Conservation (phyloP, 2,888 invertebrate genomes). For the Pedicia rivosa region DNA sequence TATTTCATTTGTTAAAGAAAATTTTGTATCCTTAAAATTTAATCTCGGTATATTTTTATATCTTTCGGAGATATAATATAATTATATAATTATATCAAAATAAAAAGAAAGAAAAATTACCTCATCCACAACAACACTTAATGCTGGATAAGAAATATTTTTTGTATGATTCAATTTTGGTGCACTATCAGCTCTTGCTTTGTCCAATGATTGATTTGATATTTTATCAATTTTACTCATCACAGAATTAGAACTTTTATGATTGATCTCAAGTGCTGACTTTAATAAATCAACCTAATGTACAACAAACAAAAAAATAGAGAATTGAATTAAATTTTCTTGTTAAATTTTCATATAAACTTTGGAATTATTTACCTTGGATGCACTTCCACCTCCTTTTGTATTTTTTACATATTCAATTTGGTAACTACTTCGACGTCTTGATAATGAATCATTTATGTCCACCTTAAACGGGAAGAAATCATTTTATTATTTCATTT, state of each 20-base stretch:
- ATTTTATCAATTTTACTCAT: constrained; percentile 33
- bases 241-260: constrained; percentile 34
- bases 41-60: no score
- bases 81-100: no score
- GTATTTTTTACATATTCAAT: constrained; percentile 27
- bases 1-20: no score
- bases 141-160: constrained; percentile 42
- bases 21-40: no score
- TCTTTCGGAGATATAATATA: no score
- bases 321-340: constrained; percentile 31
- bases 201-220: constrained; percentile 40
- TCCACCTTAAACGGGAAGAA: constrained; percentile 28
- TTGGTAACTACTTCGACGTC: constrained; percentile 31
- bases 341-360: constrained; percentile 31
- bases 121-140: constrained; percentile 37
- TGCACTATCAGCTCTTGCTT: constrained; percentile 42
- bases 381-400: constrained; percentile 29
- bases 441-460: constrained; percentile 30
- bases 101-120: no score
- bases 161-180: constrained; percentile 39
- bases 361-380: constrained; percentile 19
- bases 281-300: constrained; percentile 47
- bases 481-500: no score
- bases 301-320: constrained; percentile 30
- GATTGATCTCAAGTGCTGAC: constrained; percentile 52